These are phyloP conservation scores for Spongia lamella DNA, from an alignment of 37 sponge, comb jelly and placozoan genomes.

Conservation along the genomic window DNA sequence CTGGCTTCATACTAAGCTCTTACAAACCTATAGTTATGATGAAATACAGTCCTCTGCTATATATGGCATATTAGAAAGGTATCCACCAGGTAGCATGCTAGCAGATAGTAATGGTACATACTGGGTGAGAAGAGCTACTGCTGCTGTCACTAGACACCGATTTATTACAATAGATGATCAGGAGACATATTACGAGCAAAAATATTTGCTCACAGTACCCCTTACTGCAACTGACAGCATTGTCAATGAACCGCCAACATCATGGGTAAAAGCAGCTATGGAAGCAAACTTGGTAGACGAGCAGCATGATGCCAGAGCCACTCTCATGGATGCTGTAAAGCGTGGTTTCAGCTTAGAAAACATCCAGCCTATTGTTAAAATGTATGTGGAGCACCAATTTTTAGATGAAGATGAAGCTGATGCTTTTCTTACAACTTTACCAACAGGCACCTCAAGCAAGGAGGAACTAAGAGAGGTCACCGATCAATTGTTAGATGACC, in stretches of 20 bases:
- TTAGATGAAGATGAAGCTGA: slow-evolving; percentile 3
- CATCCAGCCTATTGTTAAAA: background rate
- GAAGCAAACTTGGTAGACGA: background rate
- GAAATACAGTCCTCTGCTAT: no score
- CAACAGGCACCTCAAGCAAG: background rate
- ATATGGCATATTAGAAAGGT: background rate
- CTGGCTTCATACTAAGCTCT: no score
- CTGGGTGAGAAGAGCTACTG: slow-evolving; percentile 11
- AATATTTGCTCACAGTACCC: slow-evolving; percentile 11
- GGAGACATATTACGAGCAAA: slow-evolving; percentile 18
- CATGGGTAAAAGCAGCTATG: slow-evolving; percentile 13
- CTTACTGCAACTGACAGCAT: background rate
- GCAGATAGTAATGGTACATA: background rate
- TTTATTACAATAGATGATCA: slow-evolving; percentile 10
- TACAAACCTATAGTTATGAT: no score
- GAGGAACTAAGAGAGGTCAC: slow-evolving; percentile 7
- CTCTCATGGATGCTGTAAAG: background rate
- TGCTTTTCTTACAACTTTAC: slow-evolving; percentile 5
- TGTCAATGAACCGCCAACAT: background rate
- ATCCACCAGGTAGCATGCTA: background rate
- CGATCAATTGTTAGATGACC: background rate
- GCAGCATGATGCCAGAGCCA: slow-evolving; percentile 8
- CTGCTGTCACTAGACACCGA: background rate
- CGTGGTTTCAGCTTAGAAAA: background rate
- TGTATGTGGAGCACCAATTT: slow-evolving; percentile 1